Conservation (phyloP, 2,888 invertebrate genomes). For the Aphodius sticticus region DNA sequence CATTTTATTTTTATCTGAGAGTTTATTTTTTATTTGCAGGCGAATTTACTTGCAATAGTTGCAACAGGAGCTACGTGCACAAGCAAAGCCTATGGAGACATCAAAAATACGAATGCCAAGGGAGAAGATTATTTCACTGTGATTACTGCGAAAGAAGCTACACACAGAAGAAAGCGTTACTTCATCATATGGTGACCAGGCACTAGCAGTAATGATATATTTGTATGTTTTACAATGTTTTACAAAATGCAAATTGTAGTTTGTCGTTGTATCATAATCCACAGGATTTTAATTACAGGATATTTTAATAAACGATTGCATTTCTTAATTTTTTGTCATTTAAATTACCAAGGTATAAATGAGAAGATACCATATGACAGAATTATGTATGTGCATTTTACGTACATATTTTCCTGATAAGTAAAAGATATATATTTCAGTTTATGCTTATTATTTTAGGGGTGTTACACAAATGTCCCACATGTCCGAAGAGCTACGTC, state of each 20-base stretch:
- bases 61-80: slow-evolving; percentile 32
- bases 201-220: neutral
- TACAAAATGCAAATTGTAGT: too few relatives aligned
- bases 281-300: too few relatives aligned
- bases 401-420: too few relatives aligned
- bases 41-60: slow-evolving; percentile 29
- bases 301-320: too few relatives aligned
- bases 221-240: too few relatives aligned
- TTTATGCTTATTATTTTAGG: neutral
- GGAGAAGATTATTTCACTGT: slow-evolving; percentile 27
- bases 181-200: neutral
- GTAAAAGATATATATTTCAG: too few relatives aligned
- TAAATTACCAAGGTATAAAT: too few relatives aligned
- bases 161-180: slow-evolving; percentile 16
- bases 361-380: too few relatives aligned
- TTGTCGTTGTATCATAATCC: too few relatives aligned
- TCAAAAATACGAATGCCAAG: slow-evolving; percentile 23
- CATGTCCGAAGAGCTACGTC: neutral
- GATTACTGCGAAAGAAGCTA: slow-evolving; percentile 33
- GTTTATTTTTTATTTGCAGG: neutral
- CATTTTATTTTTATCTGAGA: too few relatives aligned
- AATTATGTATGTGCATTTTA: too few relatives aligned
- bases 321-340: too few relatives aligned
- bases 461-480: neutral
- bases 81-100: slow-evolving; percentile 34